A percentile compares a stretch with the other conserved stretches of the same genome.
Conservation (phyloP, 2,888 invertebrate genomes). For the Neocrepidodera transversa region DNA sequence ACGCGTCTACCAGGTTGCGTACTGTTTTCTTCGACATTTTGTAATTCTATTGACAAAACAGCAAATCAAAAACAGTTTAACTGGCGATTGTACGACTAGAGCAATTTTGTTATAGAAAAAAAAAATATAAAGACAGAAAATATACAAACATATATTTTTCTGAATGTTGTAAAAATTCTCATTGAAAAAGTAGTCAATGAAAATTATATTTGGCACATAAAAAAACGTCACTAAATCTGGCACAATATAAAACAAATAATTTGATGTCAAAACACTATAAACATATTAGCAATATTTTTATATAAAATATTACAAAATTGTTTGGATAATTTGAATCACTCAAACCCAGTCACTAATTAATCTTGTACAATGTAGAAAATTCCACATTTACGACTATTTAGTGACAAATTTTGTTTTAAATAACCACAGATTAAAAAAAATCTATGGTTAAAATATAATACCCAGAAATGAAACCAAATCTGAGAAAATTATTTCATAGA, state of each 20-base stretch:
- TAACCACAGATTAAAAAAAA: background rate
- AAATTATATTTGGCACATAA: background rate
- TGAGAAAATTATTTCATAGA: slow-evolving; percentile 1
- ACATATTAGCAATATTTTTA: slow-evolving; percentile 5
- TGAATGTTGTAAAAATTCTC: background rate
- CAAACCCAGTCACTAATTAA: no score
- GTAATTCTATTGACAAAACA: slow-evolving; percentile 5
- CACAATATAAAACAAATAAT: no score
- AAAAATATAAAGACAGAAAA: background rate
- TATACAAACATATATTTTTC: background rate
- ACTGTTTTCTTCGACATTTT: slow-evolving; percentile 13
- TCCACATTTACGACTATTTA: no score
- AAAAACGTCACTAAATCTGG: background rate
- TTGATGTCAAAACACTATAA: no score
- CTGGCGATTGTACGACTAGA: slow-evolving; percentile 37
- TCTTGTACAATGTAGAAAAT: no score
- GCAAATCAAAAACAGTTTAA: background rate
- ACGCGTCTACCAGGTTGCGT: slow-evolving; percentile 9
- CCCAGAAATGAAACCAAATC: slow-evolving; percentile 10
- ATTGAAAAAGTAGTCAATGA: slow-evolving; percentile 12
- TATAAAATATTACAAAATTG: slow-evolving; percentile 21
- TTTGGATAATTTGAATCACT: no score
- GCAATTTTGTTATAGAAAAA: background rate
- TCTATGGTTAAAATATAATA: background rate
- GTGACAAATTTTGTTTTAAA: no score